Conservation (phyloP, 2,113 vertebrate genomes). For the Pseudonaja textilis region DNA sequence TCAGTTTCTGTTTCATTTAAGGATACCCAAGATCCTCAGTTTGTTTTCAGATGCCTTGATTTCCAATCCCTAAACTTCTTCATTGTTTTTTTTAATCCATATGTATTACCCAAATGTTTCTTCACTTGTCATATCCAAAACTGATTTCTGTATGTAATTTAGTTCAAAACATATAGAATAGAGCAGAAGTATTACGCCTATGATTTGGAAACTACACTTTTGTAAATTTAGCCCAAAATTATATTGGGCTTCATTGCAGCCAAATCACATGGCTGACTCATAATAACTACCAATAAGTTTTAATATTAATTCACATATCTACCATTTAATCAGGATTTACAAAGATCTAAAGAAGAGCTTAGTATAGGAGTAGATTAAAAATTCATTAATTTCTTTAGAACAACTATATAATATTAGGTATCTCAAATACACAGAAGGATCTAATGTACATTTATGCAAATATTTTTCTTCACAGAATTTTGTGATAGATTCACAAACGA, state of each 20-base stretch:
- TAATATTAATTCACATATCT: not conserved
- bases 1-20: not conserved
- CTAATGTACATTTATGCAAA: not conserved
- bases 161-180: not conserved
- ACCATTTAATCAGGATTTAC: not conserved
- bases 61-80: not conserved
- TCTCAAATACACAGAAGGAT: not conserved
- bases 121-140: not conserved
- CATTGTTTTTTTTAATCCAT: not conserved
- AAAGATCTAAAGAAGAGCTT: not conserved
- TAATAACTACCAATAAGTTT: not conserved
- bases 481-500: not conserved
- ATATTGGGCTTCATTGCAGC: not conserved
- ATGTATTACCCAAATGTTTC: not conserved
- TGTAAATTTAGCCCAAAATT: not conserved
- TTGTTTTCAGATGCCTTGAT: not conserved
- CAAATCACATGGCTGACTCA: not conserved
- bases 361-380: not conserved
- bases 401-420: not conserved
- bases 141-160: not conserved
- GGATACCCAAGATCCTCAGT: not conserved
- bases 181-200: not conserved
- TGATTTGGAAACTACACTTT: not conserved
- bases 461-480: not conserved
- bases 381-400: not conserved